Evolutionary conservation across 2,113 vertebrate species (phyloP), one percentile per base, ranked within the genome.

Genomic region (Albula glossodonta): DNA sequence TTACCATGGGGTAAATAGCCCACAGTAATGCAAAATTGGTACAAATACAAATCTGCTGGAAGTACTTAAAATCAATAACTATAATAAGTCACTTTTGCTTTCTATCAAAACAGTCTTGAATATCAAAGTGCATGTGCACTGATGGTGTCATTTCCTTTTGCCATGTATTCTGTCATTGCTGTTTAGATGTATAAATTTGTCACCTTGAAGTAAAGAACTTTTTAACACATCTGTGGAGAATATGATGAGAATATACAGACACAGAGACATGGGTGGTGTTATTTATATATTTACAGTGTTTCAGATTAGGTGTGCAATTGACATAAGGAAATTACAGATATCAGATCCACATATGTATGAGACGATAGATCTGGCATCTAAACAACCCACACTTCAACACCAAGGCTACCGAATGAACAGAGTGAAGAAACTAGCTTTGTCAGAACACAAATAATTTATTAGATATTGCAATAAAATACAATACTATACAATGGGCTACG

Each of bases 91-190:
- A 49, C 41, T 79, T 85, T 52, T 19, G 17, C 53, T 80, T 84
- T 79, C 17, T 51, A 31, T 70, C 74, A 84, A 25, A 50, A 60
- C 41, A 57, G 12, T 80, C 50, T 60, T 50, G 51, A 85, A 60
- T 79, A 60, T 41, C 31, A 8, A 41, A 50, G 22, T 56, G 52
- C 9, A 31, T 48, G 49, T 13, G 80, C 51, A n/a, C 74, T 17
- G 10, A 15, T 78, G 41, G 78, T 63, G 80, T 80, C 52, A 80
- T 53, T 85, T 85, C 78, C 52, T 52, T 63, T 11, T 80, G 51
- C n/a, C 53, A 60, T 6, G 49, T 31, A 60, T 49, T 41, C 31
- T 63, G 53, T 51, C 17, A 80, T 41, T 57, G 19, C 5, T 48
- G n/a, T 41, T 49, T 41, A 50, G 41, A 79, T 41, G 31, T 31